Percentiles rank a stretch among this genome's conserved stretches.
Conservation (phyloP, 92 coral and sea anemone species). For the Chrysogorgia sp. region DNA sequence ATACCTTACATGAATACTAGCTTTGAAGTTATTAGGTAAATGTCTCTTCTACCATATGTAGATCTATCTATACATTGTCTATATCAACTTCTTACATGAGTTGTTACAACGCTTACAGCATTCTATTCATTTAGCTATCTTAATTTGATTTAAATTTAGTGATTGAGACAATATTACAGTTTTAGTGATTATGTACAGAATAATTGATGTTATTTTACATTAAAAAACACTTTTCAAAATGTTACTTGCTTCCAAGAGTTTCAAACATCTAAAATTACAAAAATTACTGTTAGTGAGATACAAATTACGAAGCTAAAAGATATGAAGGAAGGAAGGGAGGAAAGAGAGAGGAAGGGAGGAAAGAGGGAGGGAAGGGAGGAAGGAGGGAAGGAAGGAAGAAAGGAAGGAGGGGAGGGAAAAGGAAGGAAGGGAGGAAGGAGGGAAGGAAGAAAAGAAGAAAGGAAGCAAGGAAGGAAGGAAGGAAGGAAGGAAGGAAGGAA, state of each 20-base stretch:
- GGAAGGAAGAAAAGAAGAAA: not conserved
- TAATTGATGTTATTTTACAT: too few species aligned
- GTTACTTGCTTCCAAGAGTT: constrained; percentile 24
- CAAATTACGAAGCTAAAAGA: not conserved
- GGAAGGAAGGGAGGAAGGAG: too few species aligned
- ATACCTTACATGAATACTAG: too few species aligned
- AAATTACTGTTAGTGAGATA: not conserved
- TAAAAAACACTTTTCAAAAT: not conserved
- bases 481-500: constrained; percentile 9
- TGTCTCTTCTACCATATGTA: too few species aligned
- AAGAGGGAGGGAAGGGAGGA: not conserved
- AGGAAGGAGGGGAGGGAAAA: not conserved
- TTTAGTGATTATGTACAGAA: too few species aligned
- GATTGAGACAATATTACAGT: too few species aligned
- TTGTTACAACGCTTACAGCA: too few species aligned
- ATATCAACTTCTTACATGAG: too few species aligned
- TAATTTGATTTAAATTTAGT: too few species aligned
- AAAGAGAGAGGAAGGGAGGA: not conserved
- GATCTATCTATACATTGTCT: too few species aligned
- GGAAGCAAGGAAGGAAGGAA: constrained; percentile 6
- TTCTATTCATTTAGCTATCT: too few species aligned
- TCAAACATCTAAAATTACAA: constrained; percentile 35
- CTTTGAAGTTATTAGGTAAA: too few species aligned
- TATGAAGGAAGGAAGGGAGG: not conserved
- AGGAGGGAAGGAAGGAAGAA: not conserved